Evolutionary conservation across 1,140 invertebrate species (phyloP).

Genomic region (Manduca sexta): DNA sequence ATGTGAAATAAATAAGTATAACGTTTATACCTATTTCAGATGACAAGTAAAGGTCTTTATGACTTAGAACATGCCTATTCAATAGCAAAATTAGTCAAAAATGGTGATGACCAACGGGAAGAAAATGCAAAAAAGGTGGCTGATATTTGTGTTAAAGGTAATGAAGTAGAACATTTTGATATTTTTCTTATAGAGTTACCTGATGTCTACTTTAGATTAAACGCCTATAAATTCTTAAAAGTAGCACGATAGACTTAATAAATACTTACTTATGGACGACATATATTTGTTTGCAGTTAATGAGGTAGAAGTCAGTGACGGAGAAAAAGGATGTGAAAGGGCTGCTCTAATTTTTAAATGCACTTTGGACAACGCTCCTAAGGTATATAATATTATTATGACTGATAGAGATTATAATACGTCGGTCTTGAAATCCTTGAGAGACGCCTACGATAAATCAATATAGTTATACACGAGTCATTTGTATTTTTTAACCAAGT

Average conservation of each 20-base stretch:
- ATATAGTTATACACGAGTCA: no score
- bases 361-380: conserved; percentile 37
- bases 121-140: conserved; percentile 50
- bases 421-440: no score
- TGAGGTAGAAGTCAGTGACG: conserved; percentile 41
- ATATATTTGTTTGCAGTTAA: conserved; percentile 39
- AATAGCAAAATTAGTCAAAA: conserved; percentile 32
- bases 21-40: no score
- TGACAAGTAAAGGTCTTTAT: conserved; percentile 42
- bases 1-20: no score
- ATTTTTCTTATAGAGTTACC: no score
- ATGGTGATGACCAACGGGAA: conserved; percentile 44
- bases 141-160: conserved; percentile 49
- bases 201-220: no score
- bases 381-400: conserved; percentile 26
- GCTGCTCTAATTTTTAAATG: conserved; percentile 54
- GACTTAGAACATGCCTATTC: conserved; percentile 34
- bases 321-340: conserved; percentile 55
- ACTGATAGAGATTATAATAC: no score
- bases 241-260: no score
- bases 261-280: no score
- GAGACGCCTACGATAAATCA: no score
- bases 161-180: background rate
- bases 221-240: no score
- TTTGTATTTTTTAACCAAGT: no score